Evolutionary conservation across 2,113 vertebrate species (phyloP), one percentile per base, ranked within the genome.

Genomic region (Cebus imitator): DNA sequence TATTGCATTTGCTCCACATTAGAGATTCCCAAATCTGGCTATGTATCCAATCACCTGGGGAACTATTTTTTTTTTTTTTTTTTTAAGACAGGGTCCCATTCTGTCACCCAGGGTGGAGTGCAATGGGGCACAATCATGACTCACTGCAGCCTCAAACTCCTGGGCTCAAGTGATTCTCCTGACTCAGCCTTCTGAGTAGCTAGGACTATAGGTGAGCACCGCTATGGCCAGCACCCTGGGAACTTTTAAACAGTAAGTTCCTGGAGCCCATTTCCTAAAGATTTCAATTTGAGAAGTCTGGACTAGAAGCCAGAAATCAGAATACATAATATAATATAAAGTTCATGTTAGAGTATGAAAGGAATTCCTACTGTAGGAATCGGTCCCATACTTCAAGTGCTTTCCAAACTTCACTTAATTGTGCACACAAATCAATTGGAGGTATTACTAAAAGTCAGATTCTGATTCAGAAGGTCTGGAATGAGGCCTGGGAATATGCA

Each of bases 321-420:
- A 85, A 96, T 58, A 84, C 84, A 52, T 58, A 30, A 81, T 61
- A 85, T 43, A 84, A 80, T 43, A 91, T 61, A 94, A 96, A 81
- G 66, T 30, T 92, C 58, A 95, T 61, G 16, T 86, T 91, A 79
- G 18, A 85, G 25, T 89, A 92, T 72, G 87, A 94, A 83, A 23
- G 50, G 45, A 96, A 82, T 78, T 61, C 45, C 73, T 92, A 75
- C 35, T 81, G 48, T 91, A 57, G 9, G 43, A 43, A 92, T 43
- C 82, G 40, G n/a, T 82, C 50, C 73, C 43, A 55, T 92, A 72
- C 82, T 92, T 90, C 58, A 92, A n/a, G 61, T 35, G 57, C 32
- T 94, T 94, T 95, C 80, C 85, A 97, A 86, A 70, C 25, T 96
- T 48, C 91, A 87, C 55, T 95, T 90, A 80, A 64, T 66, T 94